Conservation (phyloP, 2,797 vertebrate species). For the Liasis olivaceus region DNA sequence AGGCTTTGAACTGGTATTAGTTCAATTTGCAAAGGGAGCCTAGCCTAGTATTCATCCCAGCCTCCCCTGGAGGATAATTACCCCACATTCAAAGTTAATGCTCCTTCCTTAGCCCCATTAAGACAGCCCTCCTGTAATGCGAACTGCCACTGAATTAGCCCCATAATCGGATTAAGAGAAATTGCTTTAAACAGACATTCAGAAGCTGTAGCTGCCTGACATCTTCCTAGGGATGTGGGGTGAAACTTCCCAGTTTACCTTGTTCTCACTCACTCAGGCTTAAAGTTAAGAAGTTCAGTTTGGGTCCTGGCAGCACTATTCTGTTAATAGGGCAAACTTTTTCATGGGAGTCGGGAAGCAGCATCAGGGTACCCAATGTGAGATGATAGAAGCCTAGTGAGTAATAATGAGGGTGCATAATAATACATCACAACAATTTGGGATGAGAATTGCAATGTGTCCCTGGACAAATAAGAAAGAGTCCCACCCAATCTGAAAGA, state of each 20-base stretch:
- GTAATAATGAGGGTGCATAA: not conserved
- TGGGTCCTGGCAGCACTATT: constrained; percentile 54
- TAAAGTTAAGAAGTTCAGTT: constrained; percentile 48
- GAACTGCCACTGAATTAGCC: constrained; percentile 58
- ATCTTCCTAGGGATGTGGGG: constrained; percentile 30
- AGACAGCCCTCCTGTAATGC: constrained; percentile 45
- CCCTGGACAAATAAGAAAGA: not conserved
- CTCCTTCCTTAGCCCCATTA: constrained; percentile 37
- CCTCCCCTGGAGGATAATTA: constrained; percentile 33
- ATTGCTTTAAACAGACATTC: constrained; percentile 68
- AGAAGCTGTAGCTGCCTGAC: constrained; percentile 43
- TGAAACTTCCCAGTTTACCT: constrained; percentile 44
- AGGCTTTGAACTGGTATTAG: constrained; percentile 23
- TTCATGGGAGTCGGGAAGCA: not conserved
- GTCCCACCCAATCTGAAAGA: not conserved
- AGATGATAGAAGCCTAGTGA: not conserved
- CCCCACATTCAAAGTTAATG: constrained; percentile 22
- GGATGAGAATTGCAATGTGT: not conserved
- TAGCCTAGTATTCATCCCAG: constrained; percentile 13
- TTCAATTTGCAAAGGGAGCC: constrained; percentile 3
- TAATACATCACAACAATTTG: not conserved
- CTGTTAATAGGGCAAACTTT: constrained; percentile 33
- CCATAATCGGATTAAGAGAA: constrained; percentile 72
- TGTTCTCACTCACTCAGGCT: constrained; percentile 5
- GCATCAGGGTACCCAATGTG: constrained; percentile 7